Evolutionary conservation across 1,140 invertebrate genomes (phyloP), one percentile per base, ranked within the genome.

Genomic region (Drosophila gunungcola): DNA sequence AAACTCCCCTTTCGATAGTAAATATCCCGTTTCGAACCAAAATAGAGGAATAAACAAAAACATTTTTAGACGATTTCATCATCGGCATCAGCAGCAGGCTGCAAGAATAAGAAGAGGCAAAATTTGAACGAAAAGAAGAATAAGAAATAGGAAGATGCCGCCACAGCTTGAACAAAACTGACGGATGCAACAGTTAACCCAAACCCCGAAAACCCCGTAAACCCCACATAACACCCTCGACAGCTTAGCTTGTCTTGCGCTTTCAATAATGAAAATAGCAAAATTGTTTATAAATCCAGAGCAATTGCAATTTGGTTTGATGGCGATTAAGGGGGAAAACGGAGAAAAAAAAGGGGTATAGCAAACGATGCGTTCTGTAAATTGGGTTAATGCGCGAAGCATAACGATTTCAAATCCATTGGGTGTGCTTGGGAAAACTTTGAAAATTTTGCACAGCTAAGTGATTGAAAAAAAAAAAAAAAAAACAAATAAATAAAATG

Each of bases 51-150:
- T 86, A 84, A 84, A 86, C 82, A 84, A 82, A 62, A 70, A 63
- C 70, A 88, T 88, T 85, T 81, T 86, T 81, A 84, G 81, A 52
- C 38, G 43, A 86, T 81, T 85, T 78, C 55, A 81, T 81, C 62
- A 69, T 80, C 58, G 68, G 43, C 55, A 51, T 11, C 56, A 64
- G 36, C 38, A 68, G 42, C 32, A 51, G 43, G 43, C 64, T 43
- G 45, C 63, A 25, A 68, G 45, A 25, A 45, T 49, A 10, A 21
- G 56, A 46, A 48, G 36, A 36, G 12, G 49, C 16, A 39, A 29
- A 52, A 34, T 16, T 38, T 38, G 34, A 21, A 11, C n/a, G 29
- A 13, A 27, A 13, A 11, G 10, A 4, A 12, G 39, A 36, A 39
- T 9, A 21, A 21, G 2, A 13, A 42, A 39, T 36, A 41, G 16